phyloP scores from a whole-genome alignment of 23 tunicate genomes.

The Clavelina lepadiformis region DNA sequence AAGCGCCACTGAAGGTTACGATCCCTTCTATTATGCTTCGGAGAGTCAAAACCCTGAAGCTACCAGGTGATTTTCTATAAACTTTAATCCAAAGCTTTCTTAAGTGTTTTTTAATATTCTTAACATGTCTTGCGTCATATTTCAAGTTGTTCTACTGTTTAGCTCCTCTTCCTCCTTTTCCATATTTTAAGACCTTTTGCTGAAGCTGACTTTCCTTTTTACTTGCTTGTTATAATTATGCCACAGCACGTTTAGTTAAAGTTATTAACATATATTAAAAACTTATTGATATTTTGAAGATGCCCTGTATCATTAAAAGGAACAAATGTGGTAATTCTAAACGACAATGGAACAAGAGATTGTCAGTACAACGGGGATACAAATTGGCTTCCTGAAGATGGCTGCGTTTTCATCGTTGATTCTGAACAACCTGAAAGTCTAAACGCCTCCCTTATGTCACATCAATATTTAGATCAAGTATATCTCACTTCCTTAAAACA shows the following conservation, averaged over 20 bases:
- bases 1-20: constrained; percentile 34
- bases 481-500: too few species aligned
- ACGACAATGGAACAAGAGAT: constrained; percentile 5
- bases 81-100: too few species aligned
- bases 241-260: too few species aligned
- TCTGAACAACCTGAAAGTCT: constrained; percentile 13
- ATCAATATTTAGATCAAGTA: constrained; percentile 42
- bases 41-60: constrained; percentile 3
- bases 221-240: too few species aligned
- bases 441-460: constrained; percentile 47
- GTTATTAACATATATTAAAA: too few species aligned
- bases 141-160: too few species aligned
- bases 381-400: constrained; percentile 53
- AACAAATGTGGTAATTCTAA: constrained; percentile 17
- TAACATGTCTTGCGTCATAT: too few species aligned
- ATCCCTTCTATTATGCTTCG: constrained; percentile 39
- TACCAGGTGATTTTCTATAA: constrained; percentile 13
- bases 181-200: too few species aligned
- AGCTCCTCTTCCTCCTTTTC: too few species aligned
- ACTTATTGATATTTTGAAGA: not conserved
- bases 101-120: too few species aligned
- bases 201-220: too few species aligned
- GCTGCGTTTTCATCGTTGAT: constrained; percentile 47
- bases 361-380: constrained; percentile 39
- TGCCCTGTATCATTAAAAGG: constrained; percentile 37